Base-by-base conservation (phyloP, 2,797 vertebrate species). In the Phylloscopus collybita region DNA sequence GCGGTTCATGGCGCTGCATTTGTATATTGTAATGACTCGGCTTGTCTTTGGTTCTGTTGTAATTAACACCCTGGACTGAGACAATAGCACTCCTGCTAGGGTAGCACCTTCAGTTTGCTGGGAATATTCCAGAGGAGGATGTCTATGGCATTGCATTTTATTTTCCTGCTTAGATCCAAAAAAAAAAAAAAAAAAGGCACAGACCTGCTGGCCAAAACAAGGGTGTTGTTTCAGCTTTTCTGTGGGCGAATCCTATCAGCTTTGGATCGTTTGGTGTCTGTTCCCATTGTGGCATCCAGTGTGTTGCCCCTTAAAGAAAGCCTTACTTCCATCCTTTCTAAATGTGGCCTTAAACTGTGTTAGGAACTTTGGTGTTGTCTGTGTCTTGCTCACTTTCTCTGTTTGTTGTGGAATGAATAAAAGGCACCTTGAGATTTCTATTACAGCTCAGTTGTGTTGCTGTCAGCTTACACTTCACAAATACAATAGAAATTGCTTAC, bases 311-410 rank as follows among this genome's bases (percentile, higher is more conserved):
- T 80, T 78, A 92, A 86, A 94, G 66, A 97, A 98, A 98, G 98
- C 98, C 97, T 98, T 98, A 98, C 96, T 95, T 97, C 95, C 95
- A 95, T 97, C 96, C 90, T 96, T 96, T 96, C 94, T 97, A 96
- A 97, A 96, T 97, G 97, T 98, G 98, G 98, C 98, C 98, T 98
- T 98, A 98, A 98, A 93, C 94, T 80, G 93, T 96, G 97, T 97
- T 87, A 95, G 95, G 87, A 97, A 93, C 90, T 96, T 96, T 32
- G 81, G 87, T 88, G 47, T 89, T 95, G 85, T 95, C 78, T 79
- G 80, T 93, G 94, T 94, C 91, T 92, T 71, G 87, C 84, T 96
- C 85, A 72, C 90, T 94, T 89, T 93, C 88, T 94, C 93, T 44
- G 53, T 85, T 95, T 70, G 79, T 95, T 93, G 90, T 94, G 80